A percentile compares a stretch with the other conserved stretches of the same genome.
Evolutionary conservation across 1,140 invertebrate genomes (phyloP).

Genomic region (Caenorhabditis brenneri): DNA sequence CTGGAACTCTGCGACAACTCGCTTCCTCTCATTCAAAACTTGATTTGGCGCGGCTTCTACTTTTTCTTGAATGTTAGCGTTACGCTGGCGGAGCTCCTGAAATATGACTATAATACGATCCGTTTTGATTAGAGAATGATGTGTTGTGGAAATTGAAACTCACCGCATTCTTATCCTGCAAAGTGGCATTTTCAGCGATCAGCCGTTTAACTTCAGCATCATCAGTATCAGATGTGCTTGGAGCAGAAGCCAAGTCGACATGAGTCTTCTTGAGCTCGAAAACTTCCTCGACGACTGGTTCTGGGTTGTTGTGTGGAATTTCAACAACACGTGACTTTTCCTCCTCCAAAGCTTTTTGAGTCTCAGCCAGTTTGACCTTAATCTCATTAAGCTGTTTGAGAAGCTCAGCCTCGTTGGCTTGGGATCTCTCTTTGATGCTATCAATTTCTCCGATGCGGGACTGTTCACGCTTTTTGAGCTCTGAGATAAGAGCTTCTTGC

Average conservation of each 20-base stretch:
- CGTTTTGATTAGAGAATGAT: neutral
- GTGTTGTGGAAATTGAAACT: neutral
- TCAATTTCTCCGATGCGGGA: neutral
- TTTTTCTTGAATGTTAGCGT: neutral
- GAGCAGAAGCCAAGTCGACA: neutral
- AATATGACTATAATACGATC: too few species aligned
- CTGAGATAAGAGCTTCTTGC: neutral
- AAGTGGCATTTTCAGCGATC: neutral
- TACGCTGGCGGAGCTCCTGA: conserved; percentile 18
- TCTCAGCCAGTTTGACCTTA: neutral
- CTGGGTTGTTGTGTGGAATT: neutral
- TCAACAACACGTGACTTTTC: neutral
- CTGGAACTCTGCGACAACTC: neutral
- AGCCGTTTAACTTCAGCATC: neutral
- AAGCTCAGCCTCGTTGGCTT: neutral
- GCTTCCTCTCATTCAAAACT: neutral
- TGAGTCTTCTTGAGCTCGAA: conserved; percentile 15
- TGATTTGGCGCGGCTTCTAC: neutral
- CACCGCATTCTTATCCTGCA: neutral
- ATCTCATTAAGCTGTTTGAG: neutral
- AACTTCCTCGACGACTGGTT: neutral
- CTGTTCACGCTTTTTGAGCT: neutral
- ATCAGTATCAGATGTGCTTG: neutral
- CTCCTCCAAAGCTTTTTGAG: neutral
- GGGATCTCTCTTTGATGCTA: neutral